These are phyloP conservation scores for Clepsis dumicolana DNA, from an alignment of 2,888 invertebrate species.

Conservation along the genomic window DNA sequence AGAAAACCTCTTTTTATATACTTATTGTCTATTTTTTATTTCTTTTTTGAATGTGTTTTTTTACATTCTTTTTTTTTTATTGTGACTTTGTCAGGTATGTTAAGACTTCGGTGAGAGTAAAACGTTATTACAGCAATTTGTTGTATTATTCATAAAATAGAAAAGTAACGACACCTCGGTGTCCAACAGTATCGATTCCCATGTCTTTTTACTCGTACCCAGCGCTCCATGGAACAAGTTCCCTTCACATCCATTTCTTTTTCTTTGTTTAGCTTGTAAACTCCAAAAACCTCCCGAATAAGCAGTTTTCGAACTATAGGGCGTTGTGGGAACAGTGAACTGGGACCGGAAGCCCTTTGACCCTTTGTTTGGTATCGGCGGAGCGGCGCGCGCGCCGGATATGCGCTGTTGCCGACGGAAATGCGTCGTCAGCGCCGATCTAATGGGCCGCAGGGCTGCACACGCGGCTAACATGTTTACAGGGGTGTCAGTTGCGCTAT, in stretches of 20 bases:
- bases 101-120: no score
- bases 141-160: no score
- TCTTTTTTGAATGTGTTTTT: no score
- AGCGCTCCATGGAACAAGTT: no score
- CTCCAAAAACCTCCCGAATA: background rate
- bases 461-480: background rate
- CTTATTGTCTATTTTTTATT: no score
- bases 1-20: no score
- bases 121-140: no score
- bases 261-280: background rate
- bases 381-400: conserved; percentile 72
- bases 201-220: no score
- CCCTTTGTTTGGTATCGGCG: conserved; percentile 79
- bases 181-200: no score
- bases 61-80: no score
- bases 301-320: conserved; percentile 16
- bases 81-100: no score
- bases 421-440: conserved; percentile 69
- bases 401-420: conserved; percentile 75
- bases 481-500: background rate
- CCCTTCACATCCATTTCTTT: background rate
- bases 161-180: no score
- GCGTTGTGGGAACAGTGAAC: conserved; percentile 30
- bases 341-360: conserved; percentile 77
- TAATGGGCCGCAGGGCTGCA: conserved; percentile 48